Conservation (phyloP, 1,140 invertebrate genomes). For the Drosophila parabipectinata region DNA sequence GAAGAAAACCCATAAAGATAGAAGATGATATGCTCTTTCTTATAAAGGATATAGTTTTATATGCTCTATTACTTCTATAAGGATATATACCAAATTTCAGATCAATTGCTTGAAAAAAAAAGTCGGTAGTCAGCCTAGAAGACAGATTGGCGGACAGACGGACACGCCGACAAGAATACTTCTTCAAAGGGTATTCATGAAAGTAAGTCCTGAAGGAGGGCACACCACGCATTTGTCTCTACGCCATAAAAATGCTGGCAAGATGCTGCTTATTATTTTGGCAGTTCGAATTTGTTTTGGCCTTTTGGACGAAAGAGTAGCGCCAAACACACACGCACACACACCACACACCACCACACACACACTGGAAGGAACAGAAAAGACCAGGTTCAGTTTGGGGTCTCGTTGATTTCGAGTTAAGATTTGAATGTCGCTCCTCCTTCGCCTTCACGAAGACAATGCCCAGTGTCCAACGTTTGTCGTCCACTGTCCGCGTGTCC, state of each 20-base stretch:
- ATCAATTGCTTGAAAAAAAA: too few species aligned
- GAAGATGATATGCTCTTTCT: not conserved
- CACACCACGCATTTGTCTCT: constrained; percentile 52
- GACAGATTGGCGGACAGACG: too few species aligned
- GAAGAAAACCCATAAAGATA: not conserved
- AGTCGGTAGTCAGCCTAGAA: not conserved
- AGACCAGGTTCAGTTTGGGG: not conserved
- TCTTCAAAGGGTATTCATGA: not conserved
- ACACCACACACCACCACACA: not conserved
- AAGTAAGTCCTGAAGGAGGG: too few species aligned
- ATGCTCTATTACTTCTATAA: too few species aligned
- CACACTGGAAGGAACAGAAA: not conserved
- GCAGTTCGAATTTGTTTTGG: constrained; percentile 80
- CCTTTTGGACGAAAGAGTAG: constrained; percentile 19
- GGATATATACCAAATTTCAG: too few species aligned
- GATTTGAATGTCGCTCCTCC: constrained; percentile 76
- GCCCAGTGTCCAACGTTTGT: constrained; percentile 32
- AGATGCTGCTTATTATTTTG: constrained; percentile 73
- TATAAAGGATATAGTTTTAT: too few species aligned
- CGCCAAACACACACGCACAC: not conserved
- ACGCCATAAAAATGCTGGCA: constrained; percentile 17
- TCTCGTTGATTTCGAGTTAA: constrained; percentile 80
- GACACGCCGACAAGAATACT: too few species aligned
- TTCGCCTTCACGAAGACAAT: constrained; percentile 61
- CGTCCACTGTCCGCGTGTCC: not conserved